Evolutionary conservation across 2,888 invertebrate genomes (phyloP), one percentile per base, ranked within the genome.

Genomic region (Melipona bicolor): DNA sequence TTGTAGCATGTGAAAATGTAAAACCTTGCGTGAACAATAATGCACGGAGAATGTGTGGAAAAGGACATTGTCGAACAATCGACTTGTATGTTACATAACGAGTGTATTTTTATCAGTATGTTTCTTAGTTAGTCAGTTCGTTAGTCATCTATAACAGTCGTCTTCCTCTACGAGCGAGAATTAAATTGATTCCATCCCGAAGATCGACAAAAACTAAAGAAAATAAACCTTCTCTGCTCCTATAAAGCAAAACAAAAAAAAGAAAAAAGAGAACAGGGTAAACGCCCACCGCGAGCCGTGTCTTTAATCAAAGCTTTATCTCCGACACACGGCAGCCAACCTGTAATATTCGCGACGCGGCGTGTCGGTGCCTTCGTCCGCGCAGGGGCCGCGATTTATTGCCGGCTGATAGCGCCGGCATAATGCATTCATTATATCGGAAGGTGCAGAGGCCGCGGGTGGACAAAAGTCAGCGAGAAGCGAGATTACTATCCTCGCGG

Each of bases 381-480:
- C 49, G 61, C 70, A 50, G 24, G 56, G 61, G 19, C 24, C 65
- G 70, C 43, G 74, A 86, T 86, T 86, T 86, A 86, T 81, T 59
- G 79, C 70, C 59, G 61, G 64, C 73, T 71, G 85, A 86, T 86
- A 85, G 62, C 76, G 64, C 43, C 71, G 73, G 77, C 68, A 76
- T 79, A 85, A 85, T 86, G 85, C 85, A 86, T 86, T 86, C 81
- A 74, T 85, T 85, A 85, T 81, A 85, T 81, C 85, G 77, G 72
- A 64, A 77, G 70, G 78, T 64, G 81, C 70, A 67, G 56, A 65
- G 27, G 50, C 54, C 70, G 71, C 27, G 75, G 71, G 67, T 72
- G 77, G 69, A 71, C 77, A 70, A 82, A 82, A 79, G 73, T 79
- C 79, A 36, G 13, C 69, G 36, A 11, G 36, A 43, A 65, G 84